Base-by-base conservation (phyloP, 2,113 vertebrate genomes). In the Cettia cetti region DNA sequence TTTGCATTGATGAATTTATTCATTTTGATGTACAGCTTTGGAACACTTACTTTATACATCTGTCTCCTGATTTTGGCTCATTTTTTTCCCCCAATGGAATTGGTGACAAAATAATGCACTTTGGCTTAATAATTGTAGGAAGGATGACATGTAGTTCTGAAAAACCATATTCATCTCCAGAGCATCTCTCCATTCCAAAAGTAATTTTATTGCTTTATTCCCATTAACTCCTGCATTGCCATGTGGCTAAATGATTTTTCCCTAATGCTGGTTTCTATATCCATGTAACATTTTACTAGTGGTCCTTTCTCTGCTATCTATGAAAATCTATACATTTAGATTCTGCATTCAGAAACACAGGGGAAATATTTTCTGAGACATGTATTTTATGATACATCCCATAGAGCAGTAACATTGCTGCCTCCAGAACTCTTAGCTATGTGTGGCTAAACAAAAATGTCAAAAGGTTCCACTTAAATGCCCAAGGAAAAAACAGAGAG, bases 1-100 rank as follows among this genome's bases (percentile, higher is more conserved):
- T 96, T 95, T 95, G 91, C 84, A 80, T 88, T 92, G 42, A 74
- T 63, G 26, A 70, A 30, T 92, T 64, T 56, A 17, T 85, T 88
- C 15, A 10, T 85, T 92, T 80, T 77, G 33, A 50, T 39, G 14
- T 83, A 44, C 7, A 33, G 12, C 47, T 92, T 94, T 87, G 42
- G 52, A 81, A 27, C 9, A 7, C 0, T 35, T 82, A 6, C 0
- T 35, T 82, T 80, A 35, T 1, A 56, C 7, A 13, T 52, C 22
- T 50, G 40, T 65, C 54, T 92, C 60, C 56, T 70, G 49, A 28
- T 79, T 80, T 50, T 72, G 85, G 19, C 40, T 72, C 50, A 5
- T 27, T 57, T 59, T 64, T 61, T 30, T 27, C 15, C 35, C 35
- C 30, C 35, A n/a, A 0, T 77, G 63, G 52, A 90, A 69, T 30